phyloP scores from a whole-genome alignment of 2,113 vertebrate species.

The Symphodus melops region DNA sequence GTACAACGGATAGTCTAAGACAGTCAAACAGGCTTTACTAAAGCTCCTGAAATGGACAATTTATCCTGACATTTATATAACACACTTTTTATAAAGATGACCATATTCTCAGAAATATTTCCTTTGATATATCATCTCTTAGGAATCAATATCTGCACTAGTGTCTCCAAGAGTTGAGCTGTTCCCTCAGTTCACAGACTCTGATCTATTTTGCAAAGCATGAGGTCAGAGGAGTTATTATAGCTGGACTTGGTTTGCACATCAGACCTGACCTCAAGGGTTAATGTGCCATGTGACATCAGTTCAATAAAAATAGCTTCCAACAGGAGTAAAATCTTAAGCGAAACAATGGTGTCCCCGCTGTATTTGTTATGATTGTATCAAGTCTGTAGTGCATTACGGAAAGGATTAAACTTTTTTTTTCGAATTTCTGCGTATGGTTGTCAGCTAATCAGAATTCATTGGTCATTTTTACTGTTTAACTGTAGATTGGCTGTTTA shows the following conservation, averaged over 20 bases:
- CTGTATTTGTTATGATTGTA: slow-evolving; percentile 1
- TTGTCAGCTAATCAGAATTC: background rate
- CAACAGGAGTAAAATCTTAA: background rate
- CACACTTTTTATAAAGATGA: background rate
- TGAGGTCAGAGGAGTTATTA: slow-evolving; percentile 64
- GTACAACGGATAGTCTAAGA: too few relatives aligned
- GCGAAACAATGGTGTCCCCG: background rate
- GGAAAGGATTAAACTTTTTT: background rate
- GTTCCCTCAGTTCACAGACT: slow-evolving; percentile 25
- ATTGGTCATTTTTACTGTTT: too few relatives aligned
- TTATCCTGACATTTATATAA: too few relatives aligned
- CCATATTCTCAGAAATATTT: background rate
- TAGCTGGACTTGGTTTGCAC: slow-evolving; percentile 45
- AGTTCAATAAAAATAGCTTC: slow-evolving; percentile 60
- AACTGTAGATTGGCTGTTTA: background rate
- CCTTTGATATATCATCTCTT: background rate
- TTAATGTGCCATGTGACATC: slow-evolving; percentile 54
- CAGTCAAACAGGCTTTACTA: too few relatives aligned
- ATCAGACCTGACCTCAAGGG: slow-evolving; percentile 59
- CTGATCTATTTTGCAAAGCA: slow-evolving; percentile 54
- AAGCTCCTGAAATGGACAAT: too few relatives aligned
- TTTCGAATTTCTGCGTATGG: background rate
- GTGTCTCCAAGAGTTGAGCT: slow-evolving; percentile 1
- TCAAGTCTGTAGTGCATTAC: background rate
- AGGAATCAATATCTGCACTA: background rate